phyloP scores from a whole-genome alignment of 2,797 vertebrate species.

The Mormyrops attenuatus region DNA sequence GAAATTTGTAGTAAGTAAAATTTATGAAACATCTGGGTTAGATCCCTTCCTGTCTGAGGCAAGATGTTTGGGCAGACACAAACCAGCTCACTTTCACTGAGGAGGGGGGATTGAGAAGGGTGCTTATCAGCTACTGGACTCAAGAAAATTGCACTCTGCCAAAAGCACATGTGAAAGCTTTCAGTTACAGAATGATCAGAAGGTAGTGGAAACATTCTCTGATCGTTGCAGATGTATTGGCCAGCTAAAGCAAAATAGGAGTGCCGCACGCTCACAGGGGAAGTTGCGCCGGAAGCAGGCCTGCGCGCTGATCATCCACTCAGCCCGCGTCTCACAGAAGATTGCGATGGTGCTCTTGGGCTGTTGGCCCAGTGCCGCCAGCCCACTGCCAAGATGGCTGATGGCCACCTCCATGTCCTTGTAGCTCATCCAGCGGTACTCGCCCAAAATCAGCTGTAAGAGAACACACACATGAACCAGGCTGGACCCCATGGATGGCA shows the following conservation, averaged over 20 bases:
- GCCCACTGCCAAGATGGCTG: constrained; percentile 72
- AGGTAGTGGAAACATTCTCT: neutral
- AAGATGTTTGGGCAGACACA: neutral
- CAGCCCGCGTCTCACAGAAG: constrained; percentile 92
- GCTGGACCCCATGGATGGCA: neutral
- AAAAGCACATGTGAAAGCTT: neutral
- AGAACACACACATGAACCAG: constrained; percentile 19
- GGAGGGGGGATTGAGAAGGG: neutral
- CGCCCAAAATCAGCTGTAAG: constrained; percentile 79
- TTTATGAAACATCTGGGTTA: neutral
- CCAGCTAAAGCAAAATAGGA: neutral
- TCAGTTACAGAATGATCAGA: neutral
- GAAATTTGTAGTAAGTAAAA: neutral
- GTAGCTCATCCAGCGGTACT: constrained; percentile 86
- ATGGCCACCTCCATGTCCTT: constrained; percentile 71
- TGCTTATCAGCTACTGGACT: neutral
- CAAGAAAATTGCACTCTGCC: neutral
- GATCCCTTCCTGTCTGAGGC: neutral
- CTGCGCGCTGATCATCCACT: constrained; percentile 94
- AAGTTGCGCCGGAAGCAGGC: constrained; percentile 91
- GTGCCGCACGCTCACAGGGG: constrained; percentile 69
- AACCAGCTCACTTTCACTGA: neutral
- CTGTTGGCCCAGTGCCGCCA: constrained; percentile 77
- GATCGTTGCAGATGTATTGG: neutral
- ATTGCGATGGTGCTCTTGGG: constrained; percentile 81